Conservation (phyloP, 1,140 invertebrate species). For the Bemisia tabaci region DNA sequence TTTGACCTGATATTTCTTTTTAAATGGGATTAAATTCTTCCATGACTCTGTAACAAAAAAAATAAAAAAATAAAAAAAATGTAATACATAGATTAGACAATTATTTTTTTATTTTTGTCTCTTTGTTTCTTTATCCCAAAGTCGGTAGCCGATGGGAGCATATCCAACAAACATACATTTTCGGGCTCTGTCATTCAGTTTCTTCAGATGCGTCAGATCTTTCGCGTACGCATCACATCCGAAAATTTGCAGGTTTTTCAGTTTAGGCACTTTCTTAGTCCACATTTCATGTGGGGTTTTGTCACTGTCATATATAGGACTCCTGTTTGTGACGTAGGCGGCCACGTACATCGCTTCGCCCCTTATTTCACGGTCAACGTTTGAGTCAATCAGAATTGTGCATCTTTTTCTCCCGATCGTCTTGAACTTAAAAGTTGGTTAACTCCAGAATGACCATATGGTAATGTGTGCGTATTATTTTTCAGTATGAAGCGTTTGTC, state of each 20-base stretch:
- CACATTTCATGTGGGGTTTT: constrained; percentile 25
- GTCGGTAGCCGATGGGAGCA: no score
- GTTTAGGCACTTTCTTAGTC: constrained; percentile 20
- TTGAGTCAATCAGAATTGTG: constrained; percentile 24
- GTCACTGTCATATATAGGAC: neutral
- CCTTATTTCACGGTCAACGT: constrained; percentile 3
- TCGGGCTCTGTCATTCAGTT: constrained; percentile 13
- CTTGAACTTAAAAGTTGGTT: no score
- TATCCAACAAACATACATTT: constrained; percentile 9
- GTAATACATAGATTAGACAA: no score
- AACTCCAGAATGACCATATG: no score
- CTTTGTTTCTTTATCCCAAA: neutral
- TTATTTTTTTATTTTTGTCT: no score
- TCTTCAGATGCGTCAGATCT: neutral
- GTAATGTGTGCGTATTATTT: no score
- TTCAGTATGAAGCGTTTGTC: no score
- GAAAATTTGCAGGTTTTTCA: constrained; percentile 30
- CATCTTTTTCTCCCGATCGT: constrained; percentile 23
- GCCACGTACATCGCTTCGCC: constrained; percentile 23
- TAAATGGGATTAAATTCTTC: no score
- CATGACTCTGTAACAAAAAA: no score
- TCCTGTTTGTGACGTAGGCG: constrained; percentile 29
- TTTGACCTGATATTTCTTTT: no score
- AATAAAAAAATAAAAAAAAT: no score
- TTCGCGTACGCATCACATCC: constrained; percentile 28